Evolutionary conservation across 2,888 invertebrate genomes (phyloP).

Genomic region (Stenoptilia bipunctidactyla): DNA sequence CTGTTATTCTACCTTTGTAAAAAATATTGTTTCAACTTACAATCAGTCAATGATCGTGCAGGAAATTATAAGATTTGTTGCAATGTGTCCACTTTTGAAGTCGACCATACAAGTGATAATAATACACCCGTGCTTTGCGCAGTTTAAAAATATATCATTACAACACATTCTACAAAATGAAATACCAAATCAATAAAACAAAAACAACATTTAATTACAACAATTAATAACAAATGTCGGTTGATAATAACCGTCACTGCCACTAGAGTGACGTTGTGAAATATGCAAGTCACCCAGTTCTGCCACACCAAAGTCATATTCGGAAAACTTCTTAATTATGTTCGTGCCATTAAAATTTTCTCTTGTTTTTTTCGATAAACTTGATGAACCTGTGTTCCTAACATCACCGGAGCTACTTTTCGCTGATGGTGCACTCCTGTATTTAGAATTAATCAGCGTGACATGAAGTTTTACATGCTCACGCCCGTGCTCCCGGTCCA

Average conservation of each 20-base stretch:
- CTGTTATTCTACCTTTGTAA: no score
- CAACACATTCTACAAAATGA: no score
- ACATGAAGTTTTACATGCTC: slow-evolving; percentile 84
- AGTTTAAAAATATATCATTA: no score
- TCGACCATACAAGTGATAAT: no score
- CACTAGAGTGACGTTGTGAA: slow-evolving; percentile 72
- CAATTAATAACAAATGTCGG: slow-evolving; percentile 53
- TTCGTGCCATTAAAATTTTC: slow-evolving; percentile 49
- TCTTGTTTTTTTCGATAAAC: slow-evolving; percentile 24
- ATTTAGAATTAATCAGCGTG: slow-evolving; percentile 84
- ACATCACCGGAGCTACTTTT: not conserved
- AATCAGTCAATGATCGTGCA: no score
- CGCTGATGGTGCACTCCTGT: slow-evolving; percentile 23
- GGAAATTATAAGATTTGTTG: no score
- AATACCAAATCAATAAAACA: no score
- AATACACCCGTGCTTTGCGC: no score
- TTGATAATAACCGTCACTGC: slow-evolving; percentile 75
- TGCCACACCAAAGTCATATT: slow-evolving; percentile 79
- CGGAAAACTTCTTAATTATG: slow-evolving; percentile 75
- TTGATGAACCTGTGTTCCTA: slow-evolving; percentile 12
- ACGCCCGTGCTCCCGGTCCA: slow-evolving; percentile 30
- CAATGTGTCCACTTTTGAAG: no score
- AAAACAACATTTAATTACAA: no score
- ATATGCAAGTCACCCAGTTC: slow-evolving; percentile 77
- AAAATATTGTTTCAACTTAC: no score